phyloP scores from a whole-genome alignment of 2,888 invertebrate genomes.

The Megamerina dolium region DNA sequence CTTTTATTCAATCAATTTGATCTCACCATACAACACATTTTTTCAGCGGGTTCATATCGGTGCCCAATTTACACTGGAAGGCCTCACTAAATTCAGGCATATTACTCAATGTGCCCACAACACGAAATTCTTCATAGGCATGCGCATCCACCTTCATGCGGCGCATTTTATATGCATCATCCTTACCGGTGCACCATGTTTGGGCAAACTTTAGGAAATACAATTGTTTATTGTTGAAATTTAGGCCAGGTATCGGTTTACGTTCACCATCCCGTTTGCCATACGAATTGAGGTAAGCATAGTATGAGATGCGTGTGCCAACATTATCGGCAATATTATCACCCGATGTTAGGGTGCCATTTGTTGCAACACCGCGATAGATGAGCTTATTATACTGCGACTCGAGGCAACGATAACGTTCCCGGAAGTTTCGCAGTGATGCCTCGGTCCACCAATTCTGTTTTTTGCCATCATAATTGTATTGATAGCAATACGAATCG shows the following conservation, averaged over 20 bases:
- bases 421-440: constrained; percentile 37
- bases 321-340: constrained; percentile 92
- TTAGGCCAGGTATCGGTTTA: constrained; percentile 70
- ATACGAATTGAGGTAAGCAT: constrained; percentile 63
- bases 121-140: constrained; percentile 79
- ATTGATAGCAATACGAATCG: constrained; percentile 38
- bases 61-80: constrained; percentile 67
- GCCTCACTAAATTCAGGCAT: constrained; percentile 74
- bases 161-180: constrained; percentile 26
- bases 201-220: constrained; percentile 95
- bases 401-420: constrained; percentile 40
- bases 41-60: constrained; percentile 76
- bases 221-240: constrained; percentile 80
- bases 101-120: constrained; percentile 79
- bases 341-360: constrained; percentile 51
- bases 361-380: constrained; percentile 33
- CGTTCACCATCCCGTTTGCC: constrained; percentile 50
- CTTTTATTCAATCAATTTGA: not conserved
- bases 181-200: constrained; percentile 45
- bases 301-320: constrained; percentile 81
- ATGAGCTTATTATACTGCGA: constrained; percentile 42
- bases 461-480: constrained; percentile 38
- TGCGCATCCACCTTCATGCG: constrained; percentile 89
- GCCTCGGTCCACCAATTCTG: constrained; percentile 38
- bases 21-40: constrained; percentile 85